A percentile compares a stretch with the other conserved stretches of the same genome.
Conservation (phyloP, 2,113 vertebrate genomes). For the Ranitomeya imitator region DNA sequence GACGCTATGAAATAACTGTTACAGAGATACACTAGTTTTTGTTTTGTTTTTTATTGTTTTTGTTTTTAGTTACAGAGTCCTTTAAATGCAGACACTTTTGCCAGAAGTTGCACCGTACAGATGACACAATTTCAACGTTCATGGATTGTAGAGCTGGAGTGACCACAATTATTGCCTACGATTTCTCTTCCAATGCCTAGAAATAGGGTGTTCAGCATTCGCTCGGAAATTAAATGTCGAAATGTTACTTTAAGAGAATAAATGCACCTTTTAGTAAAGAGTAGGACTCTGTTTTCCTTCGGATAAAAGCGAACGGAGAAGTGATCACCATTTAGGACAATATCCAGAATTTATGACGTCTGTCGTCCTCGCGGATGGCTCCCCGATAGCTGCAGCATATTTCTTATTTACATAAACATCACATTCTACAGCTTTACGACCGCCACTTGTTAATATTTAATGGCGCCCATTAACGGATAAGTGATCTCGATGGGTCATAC, state of each 20-base stretch:
- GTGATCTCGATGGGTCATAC: conserved; percentile 6
- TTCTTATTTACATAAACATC: conserved; percentile 35
- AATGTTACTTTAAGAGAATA: neutral
- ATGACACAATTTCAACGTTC: neutral
- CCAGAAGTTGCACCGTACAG: neutral
- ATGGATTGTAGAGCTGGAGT: neutral
- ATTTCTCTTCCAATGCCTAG: neutral
- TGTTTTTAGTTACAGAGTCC: neutral
- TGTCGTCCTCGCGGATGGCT: neutral
- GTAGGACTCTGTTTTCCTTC: neutral
- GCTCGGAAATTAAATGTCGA: neutral
- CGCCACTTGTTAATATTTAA: conserved; percentile 31
- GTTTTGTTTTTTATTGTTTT: neutral
- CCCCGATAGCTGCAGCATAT: neutral
- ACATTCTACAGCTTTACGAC: conserved; percentile 18
- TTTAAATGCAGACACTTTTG: neutral
- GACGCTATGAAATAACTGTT: neutral
- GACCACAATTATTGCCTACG: neutral
- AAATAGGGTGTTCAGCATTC: neutral
- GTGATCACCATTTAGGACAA: neutral
- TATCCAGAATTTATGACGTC: conserved; percentile 23
- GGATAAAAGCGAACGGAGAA: neutral
- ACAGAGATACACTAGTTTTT: neutral
- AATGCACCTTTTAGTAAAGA: neutral
- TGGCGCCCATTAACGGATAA: conserved; percentile 1